These are phyloP conservation scores for Drosophila orosa DNA, from an alignment of 1,140 invertebrate genomes.

Conservation along the genomic window DNA sequence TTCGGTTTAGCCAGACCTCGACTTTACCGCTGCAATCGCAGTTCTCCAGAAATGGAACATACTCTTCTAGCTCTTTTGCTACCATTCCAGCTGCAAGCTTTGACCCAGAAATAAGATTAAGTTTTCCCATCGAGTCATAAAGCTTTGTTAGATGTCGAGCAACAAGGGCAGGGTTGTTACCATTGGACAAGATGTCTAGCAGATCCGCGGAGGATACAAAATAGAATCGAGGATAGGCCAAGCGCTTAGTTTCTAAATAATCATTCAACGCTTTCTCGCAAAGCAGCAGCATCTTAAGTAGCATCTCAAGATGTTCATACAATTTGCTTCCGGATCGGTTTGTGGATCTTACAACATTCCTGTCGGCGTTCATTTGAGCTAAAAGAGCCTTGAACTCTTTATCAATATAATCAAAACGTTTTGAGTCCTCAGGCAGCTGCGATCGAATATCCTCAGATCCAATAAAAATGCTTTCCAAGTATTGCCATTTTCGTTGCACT, in stretches of 20 bases:
- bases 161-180: slow-evolving; percentile 94
- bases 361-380: slow-evolving; percentile 86
- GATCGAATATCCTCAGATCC: slow-evolving; percentile 97
- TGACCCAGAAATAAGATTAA: slow-evolving; percentile 89
- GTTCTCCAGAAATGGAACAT: slow-evolving; percentile 88
- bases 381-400: slow-evolving; percentile 89
- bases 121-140: slow-evolving; percentile 94
- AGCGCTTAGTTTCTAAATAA: slow-evolving; percentile 97
- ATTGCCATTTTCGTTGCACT: slow-evolving; percentile 96
- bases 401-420: slow-evolving; percentile 95
- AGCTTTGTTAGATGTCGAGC: slow-evolving; percentile 95
- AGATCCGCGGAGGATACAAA: slow-evolving; percentile 97
- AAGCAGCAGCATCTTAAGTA: slow-evolving; percentile 90
- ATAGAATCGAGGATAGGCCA: slow-evolving; percentile 97
- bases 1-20: slow-evolving; percentile 94
- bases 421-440: slow-evolving; percentile 96
- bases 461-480: slow-evolving; percentile 98
- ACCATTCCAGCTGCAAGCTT: slow-evolving; percentile 88
- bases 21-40: slow-evolving; percentile 96
- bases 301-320: slow-evolving; percentile 90
- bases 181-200: slow-evolving; percentile 97
- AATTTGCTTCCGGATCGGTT: slow-evolving; percentile 90
- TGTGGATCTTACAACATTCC: slow-evolving; percentile 94
- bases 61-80: slow-evolving; percentile 93
- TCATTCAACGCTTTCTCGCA: slow-evolving; percentile 98